phyloP scores from a whole-genome alignment of 1,140 invertebrate species.

The Zaprionus vittiger region DNA sequence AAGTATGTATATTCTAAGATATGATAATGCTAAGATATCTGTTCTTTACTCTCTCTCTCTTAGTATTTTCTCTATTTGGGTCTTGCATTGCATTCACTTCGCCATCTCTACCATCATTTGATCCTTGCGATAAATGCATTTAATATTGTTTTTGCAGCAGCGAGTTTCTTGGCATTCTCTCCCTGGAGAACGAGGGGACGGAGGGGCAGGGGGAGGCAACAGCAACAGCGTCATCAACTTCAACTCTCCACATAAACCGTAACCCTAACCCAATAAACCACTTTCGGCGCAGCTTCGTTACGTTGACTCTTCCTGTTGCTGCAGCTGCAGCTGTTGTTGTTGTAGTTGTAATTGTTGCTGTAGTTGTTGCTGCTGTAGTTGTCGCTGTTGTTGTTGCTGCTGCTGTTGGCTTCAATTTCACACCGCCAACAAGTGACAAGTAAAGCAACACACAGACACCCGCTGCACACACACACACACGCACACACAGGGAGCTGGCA shows the following conservation, averaged over 20 bases:
- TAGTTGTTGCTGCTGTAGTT: slow-evolving; percentile 26
- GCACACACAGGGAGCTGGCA: slow-evolving; percentile 41
- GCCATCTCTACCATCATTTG: neutral
- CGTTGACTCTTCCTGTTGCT: slow-evolving; percentile 42
- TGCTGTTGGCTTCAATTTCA: slow-evolving; percentile 72
- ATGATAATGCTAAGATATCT: too few species aligned
- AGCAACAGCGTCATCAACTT: slow-evolving; percentile 27
- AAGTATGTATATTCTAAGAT: too few species aligned
- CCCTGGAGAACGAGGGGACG: neutral
- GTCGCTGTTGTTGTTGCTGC: slow-evolving; percentile 43
- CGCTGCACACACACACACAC: slow-evolving; percentile 11
- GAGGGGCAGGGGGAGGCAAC: neutral
- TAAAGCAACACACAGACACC: slow-evolving; percentile 48
- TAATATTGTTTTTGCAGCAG: neutral
- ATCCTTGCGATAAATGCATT: slow-evolving; percentile 7
- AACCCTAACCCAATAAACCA: slow-evolving; percentile 77
- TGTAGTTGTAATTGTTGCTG: slow-evolving; percentile 34
- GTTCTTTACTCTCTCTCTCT: neutral
- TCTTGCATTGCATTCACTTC: neutral
- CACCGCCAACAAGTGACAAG: slow-evolving; percentile 77
- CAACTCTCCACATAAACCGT: slow-evolving; percentile 35
- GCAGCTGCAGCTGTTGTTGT: slow-evolving; percentile 35
- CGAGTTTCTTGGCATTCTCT: neutral
- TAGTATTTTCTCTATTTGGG: neutral
- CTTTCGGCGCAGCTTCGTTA: slow-evolving; percentile 60